A percentile compares a stretch with the other conserved stretches of the same genome.
phyloP scores from a whole-genome alignment of 2,797 vertebrate species.

The Serranus cabrilla region DNA sequence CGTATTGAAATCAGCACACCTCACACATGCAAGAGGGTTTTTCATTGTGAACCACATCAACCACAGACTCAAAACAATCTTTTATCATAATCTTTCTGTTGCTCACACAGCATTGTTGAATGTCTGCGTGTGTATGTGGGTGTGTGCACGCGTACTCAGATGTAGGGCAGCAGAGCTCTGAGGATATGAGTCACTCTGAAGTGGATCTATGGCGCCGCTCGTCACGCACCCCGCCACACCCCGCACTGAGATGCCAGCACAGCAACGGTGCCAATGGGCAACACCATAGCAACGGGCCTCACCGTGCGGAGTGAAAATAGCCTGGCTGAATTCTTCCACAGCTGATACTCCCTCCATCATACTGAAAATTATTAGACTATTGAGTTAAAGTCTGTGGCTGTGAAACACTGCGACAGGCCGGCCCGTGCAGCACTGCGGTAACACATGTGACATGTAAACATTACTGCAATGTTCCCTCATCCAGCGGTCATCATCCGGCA shows the following conservation, averaged over 20 bases:
- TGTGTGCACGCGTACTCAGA: slow-evolving; percentile 64
- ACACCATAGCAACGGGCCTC: slow-evolving; percentile 82
- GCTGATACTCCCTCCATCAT: slow-evolving; percentile 65
- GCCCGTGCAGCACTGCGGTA: not conserved
- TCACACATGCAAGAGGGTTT: not conserved
- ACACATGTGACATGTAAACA: slow-evolving; percentile 19
- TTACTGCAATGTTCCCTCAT: not conserved
- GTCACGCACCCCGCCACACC: slow-evolving; percentile 69
- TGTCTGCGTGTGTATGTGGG: slow-evolving; percentile 44
- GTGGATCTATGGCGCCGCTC: slow-evolving; percentile 73
- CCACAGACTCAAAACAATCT: not conserved
- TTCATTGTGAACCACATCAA: slow-evolving; percentile 5
- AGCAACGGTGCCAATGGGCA: slow-evolving; percentile 76
- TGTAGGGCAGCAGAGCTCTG: slow-evolving; percentile 84
- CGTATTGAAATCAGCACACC: slow-evolving; percentile 7
- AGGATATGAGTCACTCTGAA: slow-evolving; percentile 85
- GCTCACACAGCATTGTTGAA: slow-evolving; percentile 52
- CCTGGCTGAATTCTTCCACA: slow-evolving; percentile 72
- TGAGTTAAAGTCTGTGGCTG: not conserved
- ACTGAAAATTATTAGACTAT: slow-evolving; percentile 27
- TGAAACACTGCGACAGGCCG: slow-evolving; percentile 9
- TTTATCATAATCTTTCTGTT: slow-evolving; percentile 33
- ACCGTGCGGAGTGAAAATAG: slow-evolving; percentile 78
- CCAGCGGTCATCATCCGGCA: not conserved
- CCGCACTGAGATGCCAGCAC: slow-evolving; percentile 66